Conservation (phyloP, 2,797 vertebrate genomes). For the Gastrophryne carolinensis region DNA sequence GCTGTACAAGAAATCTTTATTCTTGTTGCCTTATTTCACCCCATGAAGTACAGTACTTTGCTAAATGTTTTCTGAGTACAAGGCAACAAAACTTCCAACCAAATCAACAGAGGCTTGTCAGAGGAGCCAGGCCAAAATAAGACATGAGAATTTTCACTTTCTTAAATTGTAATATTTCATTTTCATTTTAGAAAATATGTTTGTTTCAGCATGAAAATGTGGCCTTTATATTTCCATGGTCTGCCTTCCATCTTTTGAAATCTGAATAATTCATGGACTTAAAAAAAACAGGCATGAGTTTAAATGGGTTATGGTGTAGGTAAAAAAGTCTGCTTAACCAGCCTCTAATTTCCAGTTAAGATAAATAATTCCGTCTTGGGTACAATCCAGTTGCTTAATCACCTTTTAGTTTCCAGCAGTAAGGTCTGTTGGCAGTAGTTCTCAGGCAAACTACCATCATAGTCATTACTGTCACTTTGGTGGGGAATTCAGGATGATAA, state of each 20-base stretch:
- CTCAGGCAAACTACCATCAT: not conserved
- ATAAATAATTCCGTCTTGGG: too few species aligned
- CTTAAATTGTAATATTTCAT: not conserved
- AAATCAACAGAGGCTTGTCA: conserved; percentile 30
- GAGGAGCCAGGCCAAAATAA: not conserved
- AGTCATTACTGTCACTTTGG: not conserved
- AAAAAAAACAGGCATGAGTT: too few species aligned
- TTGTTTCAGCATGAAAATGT: too few species aligned
- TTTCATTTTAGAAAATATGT: not conserved
- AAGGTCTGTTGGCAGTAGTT: not conserved
- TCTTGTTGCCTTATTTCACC: conserved; percentile 69
- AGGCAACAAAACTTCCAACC: conserved; percentile 61
- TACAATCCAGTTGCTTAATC: not conserved
- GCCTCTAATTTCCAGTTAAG: too few species aligned
- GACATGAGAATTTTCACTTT: not conserved
- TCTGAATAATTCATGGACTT: too few species aligned
- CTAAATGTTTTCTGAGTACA: conserved; percentile 57
- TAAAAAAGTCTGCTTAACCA: too few species aligned
- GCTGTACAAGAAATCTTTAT: conserved; percentile 67
- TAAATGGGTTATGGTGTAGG: too few species aligned
- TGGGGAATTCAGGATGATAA: not conserved
- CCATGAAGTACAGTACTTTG: conserved; percentile 59
- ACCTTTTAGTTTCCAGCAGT: not conserved
- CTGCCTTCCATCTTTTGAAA: too few species aligned
- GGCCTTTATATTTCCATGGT: too few species aligned